Evolutionary conservation across 2,113 vertebrate genomes (phyloP), one percentile per base, ranked within the genome.

Genomic region (Xyliphius kryptos): DNA sequence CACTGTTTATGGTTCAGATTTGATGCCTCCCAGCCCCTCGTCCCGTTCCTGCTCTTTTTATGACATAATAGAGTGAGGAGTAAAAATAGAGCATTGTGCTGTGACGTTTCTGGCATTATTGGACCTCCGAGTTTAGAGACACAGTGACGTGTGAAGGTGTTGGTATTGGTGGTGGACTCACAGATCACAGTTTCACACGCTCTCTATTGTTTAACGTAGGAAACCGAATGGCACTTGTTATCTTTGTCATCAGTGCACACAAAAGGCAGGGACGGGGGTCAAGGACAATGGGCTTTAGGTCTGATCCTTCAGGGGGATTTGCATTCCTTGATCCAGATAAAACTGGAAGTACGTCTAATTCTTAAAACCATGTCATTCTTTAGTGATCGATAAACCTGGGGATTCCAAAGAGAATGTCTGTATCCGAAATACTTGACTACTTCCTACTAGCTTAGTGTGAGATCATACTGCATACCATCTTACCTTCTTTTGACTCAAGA

Each of bases 61-160:
- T 63, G 62, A 66, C 60, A n/a, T n/a, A n/a, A n/a, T n/a, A 17
- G 9, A 58, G 38, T n/a, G n/a, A n/a, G n/a, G 36, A 65, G 52
- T 66, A 62, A 69, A 72, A 75, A 74, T 70, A 74, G 38, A 47
- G 44, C 68, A 68, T 73, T 73, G 67, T 68, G 47, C 69, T 47
- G 22, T 68, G 63, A n/a, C n/a, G n/a, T n/a, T n/a, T n/a, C n/a
- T n/a, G n/a, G n/a, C n/a, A n/a, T n/a, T n/a, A n/a, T n/a, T n/a
- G n/a, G n/a, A n/a, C n/a, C n/a, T n/a, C n/a, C n/a, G n/a, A n/a
- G n/a, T n/a, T n/a, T n/a, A n/a, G n/a, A n/a, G n/a, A n/a, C n/a
- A n/a, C n/a, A n/a, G n/a, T n/a, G n/a, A 77, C 41, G 61, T 77
- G 70, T 68, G 66, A 64, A 58, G 55, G 63, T 73, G 69, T 69